Evolutionary conservation across 2,113 vertebrate genomes (phyloP), one percentile per base, ranked within the genome.

Genomic region (Eonycteris spelaea): DNA sequence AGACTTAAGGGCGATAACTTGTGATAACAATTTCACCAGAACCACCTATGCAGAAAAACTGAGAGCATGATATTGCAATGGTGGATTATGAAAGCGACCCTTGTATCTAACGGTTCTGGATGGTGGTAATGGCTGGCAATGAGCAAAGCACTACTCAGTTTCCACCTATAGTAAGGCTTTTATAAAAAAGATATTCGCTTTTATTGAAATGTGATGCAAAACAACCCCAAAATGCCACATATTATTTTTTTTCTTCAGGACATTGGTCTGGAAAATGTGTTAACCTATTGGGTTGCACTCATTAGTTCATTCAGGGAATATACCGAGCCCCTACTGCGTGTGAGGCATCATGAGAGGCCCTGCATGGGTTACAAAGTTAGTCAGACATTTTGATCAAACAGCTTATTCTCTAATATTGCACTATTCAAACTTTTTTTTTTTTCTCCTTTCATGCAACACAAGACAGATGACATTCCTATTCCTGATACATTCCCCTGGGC

Each of bases 11-110:
- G 51, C 61, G 93, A 77, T 82, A 82, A 91, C 86, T 87, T 94
- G 83, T 89, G 89, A 78, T 95, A 95, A 91, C 83, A 93, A 90
- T 87, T 85, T 94, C 87, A 61, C 89, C 93, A 85, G 89, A 88
- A 77, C 26, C 7, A 71, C n/a, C 19, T 68, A 48, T 35, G 85
- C 73, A 90, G 68, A 89, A 94, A 97, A 86, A 28, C 9, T 13
- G 1, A 53, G 73, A 71, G 48, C 73, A 19, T 26, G 63, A 22
- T 59, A 28, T 15, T 78, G 65, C 4, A 30, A 65, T 24, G 45
- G 57, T 82, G 10, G 22, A 35, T 82, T 75, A 74, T 18, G 61
- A 91, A 80, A 77, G 59, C n/a, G 90, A 45, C 40, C 43, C 78
- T 92, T 43, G 10, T 16, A 33, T 30, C 55, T 61, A 48, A 35